Base-by-base conservation (phyloP, 2,113 vertebrate genomes). In the Numida meleagris region DNA sequence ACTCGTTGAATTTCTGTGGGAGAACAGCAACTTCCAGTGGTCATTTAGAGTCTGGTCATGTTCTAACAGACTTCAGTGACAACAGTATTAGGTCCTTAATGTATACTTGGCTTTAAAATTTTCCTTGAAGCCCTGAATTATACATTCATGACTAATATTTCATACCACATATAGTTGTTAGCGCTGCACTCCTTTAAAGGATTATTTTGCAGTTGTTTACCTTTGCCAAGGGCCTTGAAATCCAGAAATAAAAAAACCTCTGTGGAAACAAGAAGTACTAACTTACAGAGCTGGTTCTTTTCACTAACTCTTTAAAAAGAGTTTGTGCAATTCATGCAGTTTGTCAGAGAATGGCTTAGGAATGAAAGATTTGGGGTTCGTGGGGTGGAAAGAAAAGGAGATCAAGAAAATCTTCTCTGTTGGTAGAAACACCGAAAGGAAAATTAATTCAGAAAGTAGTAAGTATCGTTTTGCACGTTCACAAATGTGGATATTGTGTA, bases 11-110 rank as follows among this genome's bases (percentile, higher is more conserved):
- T 93, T 93, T 94, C 94, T 94, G 19, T 74, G 86, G 79, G 76
- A 61, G 94, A 96, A 83, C 33, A 86, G 72, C 83, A 96, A 83
- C 90, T 80, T 93, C 59, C 93, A 94, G 91, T 68, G 78, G 91
- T 95, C 89, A 87, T 95, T 95, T 79, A 61, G 48, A 95, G 85
- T 95, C 89, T 82, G 76, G 89, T 93, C 94, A 91, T 91, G 87
- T 95, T 85, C 91, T 65, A 89, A 57, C 5, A 85, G 84, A 87
- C 66, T 87, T 87, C 82, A 85, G 40, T 1, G 4, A 87, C 74
- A 86, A 42, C n/a, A 92, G 46, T 63, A 27, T 80, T 67, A 53
- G 38, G 42, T 88, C 33, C 40, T 83, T 96, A 92, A 93, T 92
- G 88, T 93, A 88, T 67, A 90, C 40, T 23, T 81, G 33, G 65